Base-by-base conservation (phyloP, 1,140 invertebrate genomes). In the Drosophila melanica region DNA sequence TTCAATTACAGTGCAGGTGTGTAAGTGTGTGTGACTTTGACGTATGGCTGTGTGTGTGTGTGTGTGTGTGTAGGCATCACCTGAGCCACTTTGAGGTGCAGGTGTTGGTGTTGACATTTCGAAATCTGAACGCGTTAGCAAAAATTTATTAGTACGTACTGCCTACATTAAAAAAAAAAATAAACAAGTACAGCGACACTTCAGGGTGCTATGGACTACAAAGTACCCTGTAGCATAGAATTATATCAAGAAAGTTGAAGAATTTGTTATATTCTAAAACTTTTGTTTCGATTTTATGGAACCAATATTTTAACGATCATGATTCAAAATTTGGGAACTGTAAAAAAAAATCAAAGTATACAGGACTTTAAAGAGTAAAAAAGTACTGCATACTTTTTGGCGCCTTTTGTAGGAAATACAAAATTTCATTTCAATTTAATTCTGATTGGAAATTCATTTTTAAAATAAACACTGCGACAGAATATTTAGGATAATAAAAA, bases 21-120 rank as follows among this genome's bases (percentile, higher is more conserved):
- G 11, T 42, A 9, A 11, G n/a, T 39, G 37, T 68, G 54, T 53
- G 11, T 42, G 23, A 12, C 9, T 58, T 48, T n/a, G 30, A 4
- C 54, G 5, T 39, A 2, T 63, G 45, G 41, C 16, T 57, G n/a
- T 62, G 30, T 45, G 37, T 62, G 50, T 54, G 35, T 55, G 45
- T 45, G 16, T 58, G 23, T 54, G 41, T 62, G 62, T 60, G 37
- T 59, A 65, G 64, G 62, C 79, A 87, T 76, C 84, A 86, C 82
- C 82, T 89, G 82, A 86, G 82, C 75, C 65, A 80, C 64, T 82
- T 82, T 60, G 41, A 35, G 37, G 39, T 85, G 82, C 82, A 86
- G 82, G 82, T 86, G 81, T 66, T 76, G 71, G 67, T 86, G 82
- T 86, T 89, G 84, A 86, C 82, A 86, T 86, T 86, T 86, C 82